Evolutionary conservation across 2,113 vertebrate species (phyloP).

Genomic region (Scomber japonicus): DNA sequence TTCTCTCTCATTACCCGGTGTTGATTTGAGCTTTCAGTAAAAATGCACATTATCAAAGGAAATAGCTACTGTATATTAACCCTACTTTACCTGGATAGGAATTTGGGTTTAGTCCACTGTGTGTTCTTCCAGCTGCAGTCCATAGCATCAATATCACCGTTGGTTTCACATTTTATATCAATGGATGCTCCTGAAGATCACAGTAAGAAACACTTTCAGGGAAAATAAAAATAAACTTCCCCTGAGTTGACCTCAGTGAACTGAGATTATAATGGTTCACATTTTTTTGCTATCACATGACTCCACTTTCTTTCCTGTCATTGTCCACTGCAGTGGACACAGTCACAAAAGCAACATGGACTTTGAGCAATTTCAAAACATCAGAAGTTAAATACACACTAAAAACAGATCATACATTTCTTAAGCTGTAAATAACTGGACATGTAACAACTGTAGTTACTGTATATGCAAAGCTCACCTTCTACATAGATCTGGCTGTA

Average conservation of each 20-base stretch:
- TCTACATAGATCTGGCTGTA: conserved; percentile 85
- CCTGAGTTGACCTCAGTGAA: neutral
- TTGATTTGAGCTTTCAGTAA: neutral
- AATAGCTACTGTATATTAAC: neutral
- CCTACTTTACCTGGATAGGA: conserved; percentile 77
- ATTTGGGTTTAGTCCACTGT: conserved; percentile 74
- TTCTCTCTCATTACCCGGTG: neutral
- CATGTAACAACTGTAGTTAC: neutral
- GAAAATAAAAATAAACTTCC: neutral
- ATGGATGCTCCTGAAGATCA: conserved; percentile 75
- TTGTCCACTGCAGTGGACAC: conserved; percentile 30
- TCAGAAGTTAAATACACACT: neutral
- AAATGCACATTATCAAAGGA: neutral
- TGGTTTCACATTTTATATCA: conserved; percentile 91
- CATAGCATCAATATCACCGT: conserved; percentile 89
- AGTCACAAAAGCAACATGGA: neutral
- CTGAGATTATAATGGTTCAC: conserved; percentile 17
- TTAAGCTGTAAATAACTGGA: neutral
- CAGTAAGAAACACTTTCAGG: neutral
- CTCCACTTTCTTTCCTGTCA: conserved; percentile 39
- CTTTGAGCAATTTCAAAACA: conserved; percentile 9
- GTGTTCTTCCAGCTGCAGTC: conserved; percentile 90
- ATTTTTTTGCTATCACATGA: conserved; percentile 8
- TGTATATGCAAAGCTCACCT: conserved; percentile 63
- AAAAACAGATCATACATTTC: neutral